These are phyloP conservation scores for Tachycineta bicolor DNA, from an alignment of 2,113 vertebrate genomes.

Conservation along the genomic window DNA sequence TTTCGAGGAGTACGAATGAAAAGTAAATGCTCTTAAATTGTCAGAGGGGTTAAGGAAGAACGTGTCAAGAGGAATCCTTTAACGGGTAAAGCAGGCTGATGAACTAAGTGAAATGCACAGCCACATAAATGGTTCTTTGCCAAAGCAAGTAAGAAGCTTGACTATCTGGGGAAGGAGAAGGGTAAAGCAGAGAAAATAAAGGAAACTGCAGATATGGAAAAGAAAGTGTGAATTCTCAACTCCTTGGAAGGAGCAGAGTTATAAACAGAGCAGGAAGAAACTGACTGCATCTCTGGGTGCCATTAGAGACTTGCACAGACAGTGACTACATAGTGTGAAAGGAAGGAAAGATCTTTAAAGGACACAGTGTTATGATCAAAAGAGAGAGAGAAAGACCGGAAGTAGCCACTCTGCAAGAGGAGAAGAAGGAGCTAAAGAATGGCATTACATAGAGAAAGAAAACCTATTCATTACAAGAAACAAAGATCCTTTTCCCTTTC, in stretches of 20 bases:
- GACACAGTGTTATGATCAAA: not conserved
- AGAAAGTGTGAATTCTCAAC: not conserved
- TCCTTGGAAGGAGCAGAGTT: not conserved
- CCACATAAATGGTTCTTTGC: not conserved
- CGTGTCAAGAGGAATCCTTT: not conserved
- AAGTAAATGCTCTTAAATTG: not conserved
- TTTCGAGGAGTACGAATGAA: not conserved
- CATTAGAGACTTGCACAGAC: not conserved
- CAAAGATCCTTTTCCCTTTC: slow-evolving; percentile 46
- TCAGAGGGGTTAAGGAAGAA: not conserved
- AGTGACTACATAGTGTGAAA: not conserved
- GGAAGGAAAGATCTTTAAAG: slow-evolving; percentile 20
- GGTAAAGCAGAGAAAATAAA: not conserved
- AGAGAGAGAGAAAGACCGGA: not conserved
- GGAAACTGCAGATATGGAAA: not conserved
- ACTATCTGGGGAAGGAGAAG: not conserved
- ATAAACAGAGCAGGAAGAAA: not conserved
- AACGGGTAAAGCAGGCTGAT: not conserved
- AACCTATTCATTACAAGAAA: slow-evolving; percentile 49
- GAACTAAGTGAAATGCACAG: not conserved
- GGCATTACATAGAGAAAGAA: not conserved
- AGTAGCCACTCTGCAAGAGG: not conserved
- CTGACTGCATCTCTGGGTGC: not conserved
- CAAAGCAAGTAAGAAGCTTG: not conserved
- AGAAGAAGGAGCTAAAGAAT: slow-evolving; percentile 33